Evolutionary conservation across 1,140 invertebrate species (phyloP).

Genomic region (Elymnias hypermnestra): DNA sequence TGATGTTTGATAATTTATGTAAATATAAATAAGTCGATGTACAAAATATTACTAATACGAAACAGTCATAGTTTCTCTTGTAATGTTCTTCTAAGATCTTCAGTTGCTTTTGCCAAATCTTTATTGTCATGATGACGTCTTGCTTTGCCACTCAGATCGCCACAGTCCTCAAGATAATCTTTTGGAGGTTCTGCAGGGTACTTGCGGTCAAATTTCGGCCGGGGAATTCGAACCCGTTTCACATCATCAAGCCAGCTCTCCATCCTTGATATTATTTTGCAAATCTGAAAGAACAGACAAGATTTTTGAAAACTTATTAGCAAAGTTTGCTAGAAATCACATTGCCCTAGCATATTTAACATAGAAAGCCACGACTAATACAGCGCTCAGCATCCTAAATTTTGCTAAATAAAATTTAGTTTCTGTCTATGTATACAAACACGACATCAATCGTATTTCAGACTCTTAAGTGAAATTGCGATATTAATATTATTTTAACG

Average conservation of each 20-base stretch:
- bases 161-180: constrained; percentile 78
- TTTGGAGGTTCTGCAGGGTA: constrained; percentile 81
- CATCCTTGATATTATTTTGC: constrained; percentile 80
- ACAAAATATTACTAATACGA: constrained; percentile 7
- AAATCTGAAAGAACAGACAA: too few species aligned
- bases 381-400: too few species aligned
- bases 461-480: too few species aligned
- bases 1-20: too few species aligned
- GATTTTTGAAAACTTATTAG: too few species aligned
- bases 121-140: constrained; percentile 58
- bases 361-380: too few species aligned
- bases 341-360: too few species aligned
- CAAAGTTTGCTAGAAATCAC: too few species aligned
- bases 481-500: too few species aligned
- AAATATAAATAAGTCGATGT: constrained; percentile 2
- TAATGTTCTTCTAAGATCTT: constrained; percentile 82
- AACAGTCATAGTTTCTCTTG: constrained; percentile 83
- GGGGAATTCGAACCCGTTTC: constrained; percentile 87
- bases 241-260: constrained; percentile 89
- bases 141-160: constrained; percentile 58
- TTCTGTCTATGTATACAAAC: too few species aligned
- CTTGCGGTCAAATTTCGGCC: constrained; percentile 87
- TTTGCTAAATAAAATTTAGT: too few species aligned
- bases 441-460: too few species aligned
- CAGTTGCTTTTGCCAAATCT: constrained; percentile 82